phyloP scores from a whole-genome alignment of 2,113 vertebrate genomes.

The Heloderma charlesbogerti region DNA sequence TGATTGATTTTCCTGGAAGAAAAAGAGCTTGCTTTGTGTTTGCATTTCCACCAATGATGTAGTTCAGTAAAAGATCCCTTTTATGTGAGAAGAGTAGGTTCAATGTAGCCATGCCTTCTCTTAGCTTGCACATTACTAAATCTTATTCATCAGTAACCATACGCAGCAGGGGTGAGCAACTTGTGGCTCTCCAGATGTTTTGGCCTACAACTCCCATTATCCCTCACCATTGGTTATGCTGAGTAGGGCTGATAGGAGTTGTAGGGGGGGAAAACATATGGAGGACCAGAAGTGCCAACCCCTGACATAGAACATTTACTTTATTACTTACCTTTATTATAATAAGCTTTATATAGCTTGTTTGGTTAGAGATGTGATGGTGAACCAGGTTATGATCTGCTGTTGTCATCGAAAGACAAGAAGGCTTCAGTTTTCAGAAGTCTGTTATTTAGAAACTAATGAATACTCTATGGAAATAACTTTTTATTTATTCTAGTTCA shows the following conservation, averaged over 20 bases:
- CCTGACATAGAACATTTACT: neutral
- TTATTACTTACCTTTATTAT: neutral
- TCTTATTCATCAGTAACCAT: neutral
- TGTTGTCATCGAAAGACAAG: neutral
- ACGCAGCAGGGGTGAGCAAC: neutral
- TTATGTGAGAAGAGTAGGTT: neutral
- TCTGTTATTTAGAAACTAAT: neutral
- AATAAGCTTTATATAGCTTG: neutral
- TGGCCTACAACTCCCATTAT: too few relatives aligned
- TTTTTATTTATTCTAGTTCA: slow-evolving; percentile 76
- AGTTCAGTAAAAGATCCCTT: neutral
- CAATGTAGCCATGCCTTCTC: neutral
- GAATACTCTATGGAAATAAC: slow-evolving; percentile 30
- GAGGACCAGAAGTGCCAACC: too few relatives aligned
- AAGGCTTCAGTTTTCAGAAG: neutral
- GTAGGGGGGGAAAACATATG: too few relatives aligned
- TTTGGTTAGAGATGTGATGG: neutral
- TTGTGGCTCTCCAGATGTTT: too few relatives aligned
- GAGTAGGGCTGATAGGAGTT: too few relatives aligned
- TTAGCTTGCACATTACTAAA: neutral
- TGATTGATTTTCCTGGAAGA: neutral
- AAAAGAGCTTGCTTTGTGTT: neutral
- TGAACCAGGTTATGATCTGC: neutral
- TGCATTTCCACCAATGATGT: neutral
- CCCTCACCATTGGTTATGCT: too few relatives aligned